Conservation (phyloP, 2,797 vertebrate genomes). For the Clamator glandarius region DNA sequence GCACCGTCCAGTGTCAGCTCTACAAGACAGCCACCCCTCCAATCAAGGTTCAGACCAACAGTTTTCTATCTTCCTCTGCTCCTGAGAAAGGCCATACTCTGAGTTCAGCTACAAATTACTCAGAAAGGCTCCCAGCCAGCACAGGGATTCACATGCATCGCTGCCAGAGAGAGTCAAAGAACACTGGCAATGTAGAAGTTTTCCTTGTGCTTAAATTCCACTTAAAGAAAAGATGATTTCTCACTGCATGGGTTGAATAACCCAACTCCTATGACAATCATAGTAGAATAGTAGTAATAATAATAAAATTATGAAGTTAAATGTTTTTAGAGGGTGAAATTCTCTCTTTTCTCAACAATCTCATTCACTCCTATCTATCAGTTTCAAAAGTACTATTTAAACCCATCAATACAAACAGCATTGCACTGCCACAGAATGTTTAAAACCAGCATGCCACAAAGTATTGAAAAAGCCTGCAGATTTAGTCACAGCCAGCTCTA, state of each 20-base stretch:
- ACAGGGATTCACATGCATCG: accelerated
- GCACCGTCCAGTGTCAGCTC: not conserved
- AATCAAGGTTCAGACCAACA: not conserved
- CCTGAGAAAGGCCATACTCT: not conserved
- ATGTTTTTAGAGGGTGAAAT: not conserved
- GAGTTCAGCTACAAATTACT: not conserved
- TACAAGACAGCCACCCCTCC: not conserved
- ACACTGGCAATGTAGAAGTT: not conserved
- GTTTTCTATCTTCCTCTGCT: not conserved
- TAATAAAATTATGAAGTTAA: not conserved
- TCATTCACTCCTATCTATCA: not conserved
- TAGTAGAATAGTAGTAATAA: not conserved
- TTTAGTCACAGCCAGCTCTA: not conserved
- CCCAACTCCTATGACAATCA: not conserved
- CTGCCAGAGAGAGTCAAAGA: not conserved
- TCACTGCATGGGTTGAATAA: not conserved
- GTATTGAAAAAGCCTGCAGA: not conserved
- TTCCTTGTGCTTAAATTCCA: not conserved
- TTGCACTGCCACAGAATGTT: not conserved
- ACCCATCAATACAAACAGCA: not conserved
- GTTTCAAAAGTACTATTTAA: not conserved
- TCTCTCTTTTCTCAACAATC: not conserved
- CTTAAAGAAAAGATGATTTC: not conserved
- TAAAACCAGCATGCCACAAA: not conserved
- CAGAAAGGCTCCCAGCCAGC: accelerated